Base-by-base conservation (phyloP, 2,888 invertebrate species). In the Drosophila mayaguana region DNA sequence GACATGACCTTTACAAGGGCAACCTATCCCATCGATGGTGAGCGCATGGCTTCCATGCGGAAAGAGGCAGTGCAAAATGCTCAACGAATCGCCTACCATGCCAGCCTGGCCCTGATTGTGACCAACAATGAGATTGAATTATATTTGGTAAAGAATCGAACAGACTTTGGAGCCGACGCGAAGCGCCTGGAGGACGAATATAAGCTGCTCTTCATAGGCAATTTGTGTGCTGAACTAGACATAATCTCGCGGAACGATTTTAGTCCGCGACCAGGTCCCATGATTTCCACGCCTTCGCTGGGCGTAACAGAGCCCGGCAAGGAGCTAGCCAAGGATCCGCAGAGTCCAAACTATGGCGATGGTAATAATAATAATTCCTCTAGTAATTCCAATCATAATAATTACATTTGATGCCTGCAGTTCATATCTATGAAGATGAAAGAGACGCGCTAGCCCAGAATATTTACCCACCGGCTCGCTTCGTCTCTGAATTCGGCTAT, bases 111-210 rank as follows among this genome's bases (percentile, higher is more conserved):
- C 0, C 78, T 98, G 0, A 98, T 97, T 96, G 97, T 98, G 16
- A 98, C 96, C 2, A 99, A 98, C 92, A 98, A 99, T 91, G 99
- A 99, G 93, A 98, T 98, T 90, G 99, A 99, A 93, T 96, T 95
- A 8, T 98, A 97, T 0, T 92, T 98, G 20, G 94, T 95, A 43
- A 95, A 95, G 28, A 95, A 97, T 91, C 98, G 98, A 97, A 79
- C 96, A 80, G 91, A 92, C 8, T 95, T 96, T 0, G 89, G 91
- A 0, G 50, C 80, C 0, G 90, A 94, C 20, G 94, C 94, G 65
- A 79, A 93, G 0, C 92, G 93, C 62, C 96, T 96, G 86, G 95
- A 95, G 84, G 87, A 92, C 0, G 98, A 98, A 90, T 99, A 98
- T 89, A 93, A 96, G 1, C 95, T 95, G 82, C 94, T 99, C 0